These are phyloP conservation scores for Bembecia ichneumoniformis DNA, from an alignment of 2,888 invertebrate species.

Conservation along the genomic window DNA sequence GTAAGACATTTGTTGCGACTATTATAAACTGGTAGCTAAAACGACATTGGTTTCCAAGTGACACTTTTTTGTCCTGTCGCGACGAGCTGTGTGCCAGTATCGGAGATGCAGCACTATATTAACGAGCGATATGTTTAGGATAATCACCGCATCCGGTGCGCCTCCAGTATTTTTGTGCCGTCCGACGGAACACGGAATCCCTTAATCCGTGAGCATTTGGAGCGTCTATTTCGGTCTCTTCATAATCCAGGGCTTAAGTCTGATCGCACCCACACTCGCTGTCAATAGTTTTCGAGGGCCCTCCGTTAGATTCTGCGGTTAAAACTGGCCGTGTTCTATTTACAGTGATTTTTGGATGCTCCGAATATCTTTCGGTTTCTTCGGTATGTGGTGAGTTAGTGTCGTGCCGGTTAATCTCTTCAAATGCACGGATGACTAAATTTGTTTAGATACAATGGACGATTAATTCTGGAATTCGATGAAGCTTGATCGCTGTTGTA, in stretches of 20 bases:
- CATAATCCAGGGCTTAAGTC: slow-evolving; percentile 69
- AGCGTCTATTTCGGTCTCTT: slow-evolving; percentile 71
- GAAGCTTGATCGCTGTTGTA: too few species aligned
- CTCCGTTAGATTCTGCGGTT: slow-evolving; percentile 63
- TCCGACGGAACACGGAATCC: slow-evolving; percentile 67
- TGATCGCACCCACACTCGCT: slow-evolving; percentile 72
- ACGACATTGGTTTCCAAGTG: background rate
- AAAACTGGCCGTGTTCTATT: slow-evolving; percentile 53
- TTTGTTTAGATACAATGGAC: background rate
- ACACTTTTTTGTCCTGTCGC: background rate
- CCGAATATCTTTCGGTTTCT: slow-evolving; percentile 61
- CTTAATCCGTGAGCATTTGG: slow-evolving; percentile 69
- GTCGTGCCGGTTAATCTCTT: slow-evolving; percentile 35
- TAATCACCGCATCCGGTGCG: slow-evolving; percentile 70
- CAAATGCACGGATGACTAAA: slow-evolving; percentile 10
- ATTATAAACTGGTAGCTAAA: too few species aligned
- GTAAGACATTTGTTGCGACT: too few species aligned
- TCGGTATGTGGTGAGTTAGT: slow-evolving; percentile 33
- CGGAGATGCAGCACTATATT: slow-evolving; percentile 48
- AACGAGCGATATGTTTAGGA: slow-evolving; percentile 61
- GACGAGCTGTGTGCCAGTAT: background rate
- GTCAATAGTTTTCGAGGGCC: slow-evolving; percentile 71
- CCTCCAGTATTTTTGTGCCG: slow-evolving; percentile 67
- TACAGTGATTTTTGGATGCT: slow-evolving; percentile 40
- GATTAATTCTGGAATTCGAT: background rate